phyloP scores from a whole-genome alignment of 30 jellyfish, hydroid and myxozoan genomes.

The Mastigias papua region DNA sequence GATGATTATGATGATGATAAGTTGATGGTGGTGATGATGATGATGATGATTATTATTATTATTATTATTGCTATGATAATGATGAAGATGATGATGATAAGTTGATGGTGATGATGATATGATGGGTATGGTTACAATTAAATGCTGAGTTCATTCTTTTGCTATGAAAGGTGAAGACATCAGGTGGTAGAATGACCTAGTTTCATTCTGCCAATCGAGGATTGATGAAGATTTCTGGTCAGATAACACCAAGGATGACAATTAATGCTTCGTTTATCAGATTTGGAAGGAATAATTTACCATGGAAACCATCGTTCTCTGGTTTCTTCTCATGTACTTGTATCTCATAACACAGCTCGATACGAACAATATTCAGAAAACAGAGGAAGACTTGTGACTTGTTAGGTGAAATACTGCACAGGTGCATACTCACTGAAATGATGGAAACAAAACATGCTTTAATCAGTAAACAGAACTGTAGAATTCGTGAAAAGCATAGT shows the following conservation, averaged over 20 bases:
- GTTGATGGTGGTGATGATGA: background rate
- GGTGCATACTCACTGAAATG: no score
- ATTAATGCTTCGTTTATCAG: constrained; percentile 24
- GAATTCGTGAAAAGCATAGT: no score
- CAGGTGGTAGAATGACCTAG: constrained; percentile 18
- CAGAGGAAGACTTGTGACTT: background rate
- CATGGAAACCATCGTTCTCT: background rate
- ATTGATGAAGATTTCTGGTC: constrained; percentile 20
- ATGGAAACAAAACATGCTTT: no score
- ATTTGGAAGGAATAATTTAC: background rate
- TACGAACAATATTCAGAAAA: background rate
- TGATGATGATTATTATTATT: background rate
- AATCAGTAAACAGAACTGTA: no score
- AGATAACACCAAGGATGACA: constrained; percentile 28
- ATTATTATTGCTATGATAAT: background rate
- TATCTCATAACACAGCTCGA: background rate
- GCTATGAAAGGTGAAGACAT: constrained; percentile 26
- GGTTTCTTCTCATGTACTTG: background rate
- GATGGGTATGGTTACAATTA: background rate
- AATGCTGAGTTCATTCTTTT: no score
- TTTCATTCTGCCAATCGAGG: background rate
- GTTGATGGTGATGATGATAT: background rate
- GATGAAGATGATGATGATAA: background rate
- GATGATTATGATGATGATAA: constrained; percentile 6
- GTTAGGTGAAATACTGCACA: no score